Base-by-base conservation (phyloP, 2,888 invertebrate species). In the Zaprionus lineosus region DNA sequence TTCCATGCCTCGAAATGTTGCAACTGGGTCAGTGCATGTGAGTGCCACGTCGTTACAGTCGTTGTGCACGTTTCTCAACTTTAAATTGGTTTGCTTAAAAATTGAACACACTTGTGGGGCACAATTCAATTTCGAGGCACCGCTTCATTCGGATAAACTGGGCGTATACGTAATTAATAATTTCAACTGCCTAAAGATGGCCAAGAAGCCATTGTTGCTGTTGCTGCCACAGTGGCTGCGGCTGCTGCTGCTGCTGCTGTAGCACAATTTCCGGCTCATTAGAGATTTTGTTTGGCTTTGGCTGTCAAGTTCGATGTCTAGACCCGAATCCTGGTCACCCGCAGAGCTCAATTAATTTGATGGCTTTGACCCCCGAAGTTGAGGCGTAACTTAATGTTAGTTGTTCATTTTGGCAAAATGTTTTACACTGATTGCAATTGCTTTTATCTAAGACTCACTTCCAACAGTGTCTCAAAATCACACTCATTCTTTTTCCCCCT, bases 251-350 rank as follows among this genome's bases (percentile, higher is more conserved):
- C n/a, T n/a, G n/a, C n/a, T n/a, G n/a, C n/a, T n/a, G 47, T 39
- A 52, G 58, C 56, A 57, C 64, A 69, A 72, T 78, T 76, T 83
- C 79, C 83, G 60, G 62, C 62, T 73, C 73, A 78, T 79, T 83
- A 67, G 29, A 60, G 48, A 21, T 14, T 12, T n/a, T n/a, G n/a
- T n/a, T n/a, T n/a, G n/a, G n/a, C n/a, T n/a, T n/a, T n/a, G n/a
- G 1, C 3, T 11, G 7, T 29, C 52, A 46, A 44, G 15, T 50
- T 26, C 9, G 11, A n/a, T 18, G 60, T 28, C 65, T 65, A 31
- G 43, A 55, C 41, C 19, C 4, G 4, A 28, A 12, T 29, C 36
- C 33, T 48, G 52, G 24, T 64, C 67, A 53, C 70, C 59, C 67
- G 41, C 44, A 29, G 59, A 52, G 74, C 53, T 41, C 63, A 74